phyloP scores from a whole-genome alignment of 2,797 vertebrate species.

The Emys orbicularis region DNA sequence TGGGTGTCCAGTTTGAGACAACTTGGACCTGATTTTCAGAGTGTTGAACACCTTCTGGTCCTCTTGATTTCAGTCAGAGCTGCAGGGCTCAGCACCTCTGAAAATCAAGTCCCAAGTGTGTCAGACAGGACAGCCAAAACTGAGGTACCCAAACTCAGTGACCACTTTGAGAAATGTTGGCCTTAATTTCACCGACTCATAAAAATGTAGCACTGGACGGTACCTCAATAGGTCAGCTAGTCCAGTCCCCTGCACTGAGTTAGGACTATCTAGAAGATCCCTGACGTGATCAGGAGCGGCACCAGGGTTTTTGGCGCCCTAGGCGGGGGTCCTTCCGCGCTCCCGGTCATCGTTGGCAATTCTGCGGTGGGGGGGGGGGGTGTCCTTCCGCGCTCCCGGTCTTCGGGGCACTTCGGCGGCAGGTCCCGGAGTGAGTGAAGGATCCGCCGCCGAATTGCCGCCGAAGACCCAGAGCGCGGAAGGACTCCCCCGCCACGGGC shows the following conservation, averaged over 20 bases:
- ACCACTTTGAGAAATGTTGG: not conserved
- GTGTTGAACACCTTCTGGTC: accelerated
- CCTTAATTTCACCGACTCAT: not conserved
- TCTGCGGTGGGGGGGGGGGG: too few species aligned
- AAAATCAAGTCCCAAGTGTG: not conserved
- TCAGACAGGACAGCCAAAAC: not conserved
- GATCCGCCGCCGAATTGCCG: too few species aligned
- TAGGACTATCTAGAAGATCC: not conserved
- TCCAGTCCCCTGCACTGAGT: not conserved
- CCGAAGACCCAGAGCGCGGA: too few species aligned
- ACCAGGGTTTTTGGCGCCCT: too few species aligned
- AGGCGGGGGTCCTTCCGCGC: too few species aligned
- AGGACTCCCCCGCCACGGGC: too few species aligned
- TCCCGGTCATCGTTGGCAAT: too few species aligned
- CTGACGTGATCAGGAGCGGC: too few species aligned
- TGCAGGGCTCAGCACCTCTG: not conserved
- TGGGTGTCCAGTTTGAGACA: not conserved
- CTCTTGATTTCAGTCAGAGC: not conserved
- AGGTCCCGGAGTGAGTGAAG: too few species aligned
- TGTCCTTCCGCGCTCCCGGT: too few species aligned
- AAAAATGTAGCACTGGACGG: not conserved
- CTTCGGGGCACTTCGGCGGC: too few species aligned
- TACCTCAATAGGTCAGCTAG: not conserved
- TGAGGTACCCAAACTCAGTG: not conserved
- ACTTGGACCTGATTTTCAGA: not conserved